Evolutionary conservation across 2,888 invertebrate genomes (phyloP).

Genomic region (Pachymerium ferrugineum): DNA sequence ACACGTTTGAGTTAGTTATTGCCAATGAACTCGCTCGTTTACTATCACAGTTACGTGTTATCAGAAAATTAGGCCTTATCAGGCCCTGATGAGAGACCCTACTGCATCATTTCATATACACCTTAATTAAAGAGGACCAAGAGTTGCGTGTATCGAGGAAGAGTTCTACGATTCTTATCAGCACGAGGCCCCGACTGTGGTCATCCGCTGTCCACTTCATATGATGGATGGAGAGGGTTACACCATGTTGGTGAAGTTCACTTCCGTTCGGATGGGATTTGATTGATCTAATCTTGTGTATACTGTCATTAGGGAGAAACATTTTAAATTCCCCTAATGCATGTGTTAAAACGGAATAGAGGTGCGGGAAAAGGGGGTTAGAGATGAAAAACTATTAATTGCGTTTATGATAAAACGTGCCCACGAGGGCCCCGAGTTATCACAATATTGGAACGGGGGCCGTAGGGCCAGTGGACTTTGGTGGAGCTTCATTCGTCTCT

Average conservation of each 20-base stretch:
- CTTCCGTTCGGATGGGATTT: background rate
- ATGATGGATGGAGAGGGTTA: constrained; percentile 10
- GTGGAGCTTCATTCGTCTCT: background rate
- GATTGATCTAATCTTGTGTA: constrained; percentile 11
- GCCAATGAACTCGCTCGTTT: background rate
- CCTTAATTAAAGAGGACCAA: constrained; percentile 23
- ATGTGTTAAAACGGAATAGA: too few species aligned
- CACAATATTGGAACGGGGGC: background rate
- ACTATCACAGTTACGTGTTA: background rate
- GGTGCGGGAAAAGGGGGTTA: background rate
- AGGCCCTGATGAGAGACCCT: background rate
- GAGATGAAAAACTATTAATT: background rate
- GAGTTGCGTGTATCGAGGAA: background rate
- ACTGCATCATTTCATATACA: constrained; percentile 9
- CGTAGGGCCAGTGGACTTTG: background rate
- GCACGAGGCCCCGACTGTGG: too few species aligned
- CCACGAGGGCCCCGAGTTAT: constrained; percentile 1
- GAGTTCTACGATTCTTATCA: constrained; percentile 12
- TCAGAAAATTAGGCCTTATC: constrained; percentile 24
- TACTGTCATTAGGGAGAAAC: constrained; percentile 18
- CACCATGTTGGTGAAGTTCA: too few species aligned
- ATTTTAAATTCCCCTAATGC: constrained; percentile 17
- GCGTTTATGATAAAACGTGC: constrained; percentile 14
- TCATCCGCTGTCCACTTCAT: constrained; percentile 19
- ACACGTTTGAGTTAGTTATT: background rate